Evolutionary conservation across 2,797 vertebrate genomes (phyloP), one percentile per base, ranked within the genome.

Genomic region (Acanthurus leucopareius): DNA sequence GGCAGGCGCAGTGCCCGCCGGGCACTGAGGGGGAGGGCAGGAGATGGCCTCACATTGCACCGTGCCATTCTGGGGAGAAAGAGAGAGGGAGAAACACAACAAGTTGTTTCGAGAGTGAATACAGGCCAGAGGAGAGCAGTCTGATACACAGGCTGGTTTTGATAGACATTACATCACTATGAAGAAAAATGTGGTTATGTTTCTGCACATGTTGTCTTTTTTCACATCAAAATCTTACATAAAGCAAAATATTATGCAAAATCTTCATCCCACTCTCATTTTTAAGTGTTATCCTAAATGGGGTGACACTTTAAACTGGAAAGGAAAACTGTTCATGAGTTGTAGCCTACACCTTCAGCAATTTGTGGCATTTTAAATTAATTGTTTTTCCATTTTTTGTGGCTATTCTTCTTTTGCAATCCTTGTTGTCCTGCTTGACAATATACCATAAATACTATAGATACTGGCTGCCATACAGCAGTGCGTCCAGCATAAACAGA

Each of bases 21-120:
- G 96, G 80, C 98, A 99, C 79, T 96, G 95, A 86, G 95, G 94
- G 57, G 90, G 77, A 10, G 96, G 94, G 84, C 98, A 99, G 87
- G 94, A 83, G 90, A 98, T 91, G 87, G 94, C 95, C 92, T 98
- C 97, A 0, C 98, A 99, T 62, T 97, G 97, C 84, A 97, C 94
- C 0, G 97, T 97, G 48, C 97, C 98, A 0, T 99, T 99, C 98
- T 99, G 94, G 77, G 75, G 88, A 86, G n/a, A n/a, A n/a, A n/a
- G n/a, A 63, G 47, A 69, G 54, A 71, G 57, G 63, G 38, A 45
- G 47, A 79, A 80, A 35, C 44, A 79, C 22, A 79, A 71, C 70
- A 74, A 38, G 5, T 38, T 73, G 66, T 78, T 85, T 53, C 49
- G 63, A 81, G 16, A 70, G 5, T 1, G 35, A 73, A 68, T 20